phyloP scores from a whole-genome alignment of 2,888 invertebrate species.

The Drosophila cognata region DNA sequence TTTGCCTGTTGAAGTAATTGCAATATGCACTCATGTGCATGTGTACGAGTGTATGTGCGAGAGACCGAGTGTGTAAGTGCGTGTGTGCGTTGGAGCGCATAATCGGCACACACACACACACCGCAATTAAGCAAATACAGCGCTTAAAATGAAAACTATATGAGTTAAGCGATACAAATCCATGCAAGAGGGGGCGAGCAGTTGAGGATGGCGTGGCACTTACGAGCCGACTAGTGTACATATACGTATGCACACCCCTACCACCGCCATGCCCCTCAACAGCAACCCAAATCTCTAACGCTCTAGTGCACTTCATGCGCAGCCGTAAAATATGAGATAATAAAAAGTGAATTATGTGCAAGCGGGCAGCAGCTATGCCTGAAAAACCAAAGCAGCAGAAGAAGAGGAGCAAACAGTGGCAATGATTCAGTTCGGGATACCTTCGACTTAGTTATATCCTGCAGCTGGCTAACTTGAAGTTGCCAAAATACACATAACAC shows the following conservation, averaged over 20 bases:
- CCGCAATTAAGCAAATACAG: conserved; percentile 71
- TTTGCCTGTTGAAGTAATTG: conserved; percentile 71
- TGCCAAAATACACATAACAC: neutral
- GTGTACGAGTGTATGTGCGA: conserved; percentile 12
- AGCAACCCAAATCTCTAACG: neutral
- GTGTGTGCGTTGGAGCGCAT: conserved; percentile 25
- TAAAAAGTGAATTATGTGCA: conserved; percentile 77
- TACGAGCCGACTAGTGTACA: conserved; percentile 32
- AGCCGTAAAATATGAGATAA: conserved; percentile 76
- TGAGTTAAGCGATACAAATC: conserved; percentile 68
- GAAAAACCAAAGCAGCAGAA: conserved; percentile 14
- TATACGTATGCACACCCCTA: neutral
- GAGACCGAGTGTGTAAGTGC: conserved; percentile 8
- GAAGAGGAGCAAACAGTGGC: conserved; percentile 16
- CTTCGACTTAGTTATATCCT: conserved; percentile 12
- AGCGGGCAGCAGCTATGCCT: conserved; percentile 44
- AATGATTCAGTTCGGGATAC: conserved; percentile 3
- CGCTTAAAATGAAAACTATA: conserved; percentile 68
- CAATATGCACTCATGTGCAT: conserved; percentile 53
- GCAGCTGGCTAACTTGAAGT: neutral
- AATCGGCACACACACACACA: conserved; percentile 42
- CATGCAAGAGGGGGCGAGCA: neutral
- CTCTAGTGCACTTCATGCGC: conserved; percentile 46
- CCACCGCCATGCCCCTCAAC: neutral
- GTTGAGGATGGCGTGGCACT: conserved; percentile 6